Base-by-base conservation (phyloP, 2,797 vertebrate genomes). In the Gymnothorax javanicus region DNA sequence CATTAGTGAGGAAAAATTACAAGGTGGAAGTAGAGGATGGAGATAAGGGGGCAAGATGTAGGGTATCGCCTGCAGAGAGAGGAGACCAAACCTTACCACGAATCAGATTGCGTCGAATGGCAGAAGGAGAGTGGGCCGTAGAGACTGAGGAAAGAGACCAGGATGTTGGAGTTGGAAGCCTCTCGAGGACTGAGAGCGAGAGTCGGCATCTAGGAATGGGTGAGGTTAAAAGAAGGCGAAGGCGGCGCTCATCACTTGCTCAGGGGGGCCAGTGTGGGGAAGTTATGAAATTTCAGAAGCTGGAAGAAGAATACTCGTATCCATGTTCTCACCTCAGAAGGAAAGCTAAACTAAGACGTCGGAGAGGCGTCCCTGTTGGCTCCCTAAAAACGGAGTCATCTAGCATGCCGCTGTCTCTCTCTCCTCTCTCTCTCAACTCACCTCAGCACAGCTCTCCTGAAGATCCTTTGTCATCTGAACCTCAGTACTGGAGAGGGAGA, bases 51-150 rank as follows among this genome's bases (percentile, higher is more conserved):
- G 5, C 50, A 56, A 12, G 79, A 52, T n/a, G 25, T 27, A 6
- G 71, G 54, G 13, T 75, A 60, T 54, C 91, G 0, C 91, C 92
- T 62, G 8, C 23, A 67, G 90, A 90, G 13, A 64, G 60, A 27
- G 91, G 89, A 56, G 92, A 92, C 17, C 50, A 92, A 84, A 89
- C 91, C 0, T 88, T 96, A 57, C 95, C 95, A 2, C 90, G 94
- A 56, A 92, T 97, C 23, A 95, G 93, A 86, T 89, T 97, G 11
- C 93, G 95, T n/a, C 93, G 96, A 85, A 95, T 93, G 90, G 67
- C 82, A 0, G 93, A 96, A 83, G 95, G 95, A 73, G 95, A 94
- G 33, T 96, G 96, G 96, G 95, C 95, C 82, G 95, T 96, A 88
- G 94, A 95, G 8, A 91, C 90, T 83, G 90, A 91, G 62, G 86